Evolutionary conservation across 2,113 vertebrate genomes (phyloP).

Genomic region (Isichthys henryi): DNA sequence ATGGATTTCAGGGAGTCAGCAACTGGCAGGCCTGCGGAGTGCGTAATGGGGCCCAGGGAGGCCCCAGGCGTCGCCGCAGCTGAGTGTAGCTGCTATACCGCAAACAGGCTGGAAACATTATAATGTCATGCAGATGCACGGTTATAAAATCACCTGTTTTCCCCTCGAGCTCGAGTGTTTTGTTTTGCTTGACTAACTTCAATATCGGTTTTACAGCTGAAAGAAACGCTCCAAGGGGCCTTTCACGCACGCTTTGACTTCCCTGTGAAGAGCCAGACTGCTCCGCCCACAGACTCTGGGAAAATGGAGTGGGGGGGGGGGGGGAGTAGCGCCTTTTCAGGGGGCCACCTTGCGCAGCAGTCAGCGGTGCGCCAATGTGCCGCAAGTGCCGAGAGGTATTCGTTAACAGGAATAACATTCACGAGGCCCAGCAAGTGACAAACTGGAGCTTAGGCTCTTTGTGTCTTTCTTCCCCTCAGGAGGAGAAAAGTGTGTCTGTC

Average conservation of each 20-base stretch:
- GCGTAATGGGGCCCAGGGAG: constrained; percentile 39
- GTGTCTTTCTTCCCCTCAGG: constrained; percentile 38
- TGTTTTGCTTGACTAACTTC: neutral
- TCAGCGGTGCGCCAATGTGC: constrained; percentile 43
- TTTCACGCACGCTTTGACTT: neutral
- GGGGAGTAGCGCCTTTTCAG: constrained; percentile 22
- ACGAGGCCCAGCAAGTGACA: constrained; percentile 47
- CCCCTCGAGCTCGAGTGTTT: neutral
- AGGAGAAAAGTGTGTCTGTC: constrained; percentile 32
- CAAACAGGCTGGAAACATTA: neutral
- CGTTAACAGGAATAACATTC: constrained; percentile 62
- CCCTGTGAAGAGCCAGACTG: neutral
- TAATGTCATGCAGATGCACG: constrained; percentile 25
- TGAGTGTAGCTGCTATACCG: constrained; percentile 1
- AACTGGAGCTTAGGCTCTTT: constrained; percentile 59
- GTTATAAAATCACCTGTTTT: constrained; percentile 33
- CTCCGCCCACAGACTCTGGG: neutral
- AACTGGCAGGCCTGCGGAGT: constrained; percentile 42
- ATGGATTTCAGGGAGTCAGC: constrained; percentile 43
- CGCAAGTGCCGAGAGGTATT: constrained; percentile 52
- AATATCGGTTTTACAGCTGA: neutral
- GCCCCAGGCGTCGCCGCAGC: constrained; percentile 33
- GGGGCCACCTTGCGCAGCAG: constrained; percentile 25
- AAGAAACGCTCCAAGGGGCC: neutral
- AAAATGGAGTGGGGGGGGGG: neutral